phyloP scores from a whole-genome alignment of 1,140 invertebrate genomes.

The Drosophila nannoptera region DNA sequence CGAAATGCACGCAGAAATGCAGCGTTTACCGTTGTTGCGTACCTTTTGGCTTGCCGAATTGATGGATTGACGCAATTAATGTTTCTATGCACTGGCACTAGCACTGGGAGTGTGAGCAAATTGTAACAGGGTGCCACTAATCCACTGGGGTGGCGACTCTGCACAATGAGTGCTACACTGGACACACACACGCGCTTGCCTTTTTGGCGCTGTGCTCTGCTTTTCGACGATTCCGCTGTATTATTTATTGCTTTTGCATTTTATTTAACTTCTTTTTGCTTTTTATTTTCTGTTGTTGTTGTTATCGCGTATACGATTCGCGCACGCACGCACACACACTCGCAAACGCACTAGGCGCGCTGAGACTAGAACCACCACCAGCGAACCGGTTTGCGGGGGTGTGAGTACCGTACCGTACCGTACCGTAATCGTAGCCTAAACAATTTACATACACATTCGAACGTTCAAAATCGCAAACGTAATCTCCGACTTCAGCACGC shows the following conservation, averaged over 20 bases:
- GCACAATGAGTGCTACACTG: conserved; percentile 53
- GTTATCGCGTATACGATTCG: conserved; percentile 10
- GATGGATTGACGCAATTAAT: conserved; percentile 23
- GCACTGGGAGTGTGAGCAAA: conserved; percentile 50
- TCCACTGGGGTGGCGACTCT: conserved; percentile 73
- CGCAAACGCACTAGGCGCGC: conserved; percentile 33
- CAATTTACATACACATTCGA: conserved; percentile 40
- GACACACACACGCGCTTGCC: conserved; percentile 23
- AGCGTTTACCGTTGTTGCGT: conserved; percentile 5
- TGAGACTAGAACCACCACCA: conserved; percentile 50
- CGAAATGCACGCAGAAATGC: neutral
- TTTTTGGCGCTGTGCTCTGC: conserved; percentile 57
- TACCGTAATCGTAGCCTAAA: conserved; percentile 57
- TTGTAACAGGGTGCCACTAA: conserved; percentile 71
- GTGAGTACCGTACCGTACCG: conserved; percentile 37
- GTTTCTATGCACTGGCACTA: conserved; percentile 31
- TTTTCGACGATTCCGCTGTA: conserved; percentile 34
- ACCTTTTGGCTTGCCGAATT: conserved; percentile 14
- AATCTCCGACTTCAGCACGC: conserved; percentile 30
- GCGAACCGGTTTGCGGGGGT: conserved; percentile 66
- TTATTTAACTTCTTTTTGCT: conserved; percentile 44
- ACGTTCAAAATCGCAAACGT: conserved; percentile 46
- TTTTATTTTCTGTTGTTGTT: too few relatives aligned
- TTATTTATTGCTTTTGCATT: conserved; percentile 50
- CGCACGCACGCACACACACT: conserved; percentile 26